phyloP scores from a whole-genome alignment of 2,113 vertebrate genomes.

The Paedocypris sp. region DNA sequence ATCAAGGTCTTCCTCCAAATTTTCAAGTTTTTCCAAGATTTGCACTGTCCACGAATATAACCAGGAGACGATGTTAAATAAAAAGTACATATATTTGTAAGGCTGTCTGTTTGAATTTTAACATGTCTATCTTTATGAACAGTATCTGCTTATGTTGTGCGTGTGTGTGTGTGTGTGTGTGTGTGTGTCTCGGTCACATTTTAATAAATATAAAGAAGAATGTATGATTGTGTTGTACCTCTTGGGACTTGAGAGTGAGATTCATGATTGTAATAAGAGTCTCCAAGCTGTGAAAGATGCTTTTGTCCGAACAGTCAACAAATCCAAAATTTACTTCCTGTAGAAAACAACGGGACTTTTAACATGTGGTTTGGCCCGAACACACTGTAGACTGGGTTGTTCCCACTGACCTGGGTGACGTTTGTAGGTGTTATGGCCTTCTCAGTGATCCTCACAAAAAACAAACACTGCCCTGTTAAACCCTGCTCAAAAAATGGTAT shows the following conservation, averaged over 20 bases:
- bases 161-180: too few species aligned
- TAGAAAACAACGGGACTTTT: neutral
- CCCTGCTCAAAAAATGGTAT: conserved; percentile 45
- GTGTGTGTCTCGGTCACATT: too few species aligned
- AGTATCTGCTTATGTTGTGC: too few species aligned
- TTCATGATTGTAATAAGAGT: conserved; percentile 61
- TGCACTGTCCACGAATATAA: too few species aligned
- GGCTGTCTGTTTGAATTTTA: too few species aligned
- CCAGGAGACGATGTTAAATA: too few species aligned
- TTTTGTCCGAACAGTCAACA: conserved; percentile 55
- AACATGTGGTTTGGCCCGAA: neutral
- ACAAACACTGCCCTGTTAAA: conserved; percentile 62
- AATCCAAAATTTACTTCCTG: conserved; percentile 67
- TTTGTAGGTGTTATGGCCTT: conserved; percentile 61
- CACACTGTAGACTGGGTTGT: too few species aligned
- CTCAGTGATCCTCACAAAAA: conserved; percentile 65
- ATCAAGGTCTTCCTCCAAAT: too few species aligned
- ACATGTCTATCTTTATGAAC: too few species aligned
- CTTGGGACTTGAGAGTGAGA: conserved; percentile 62
- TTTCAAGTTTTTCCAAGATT: too few species aligned
- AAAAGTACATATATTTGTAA: too few species aligned
- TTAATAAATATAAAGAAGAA: too few species aligned
- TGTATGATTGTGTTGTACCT: conserved; percentile 53
- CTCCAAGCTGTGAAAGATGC: conserved; percentile 60
- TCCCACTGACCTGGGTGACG: conserved; percentile 60